Evolutionary conservation across 1,140 invertebrate species (phyloP), one percentile per base, ranked within the genome.

Genomic region (Drosophila kepulauana): DNA sequence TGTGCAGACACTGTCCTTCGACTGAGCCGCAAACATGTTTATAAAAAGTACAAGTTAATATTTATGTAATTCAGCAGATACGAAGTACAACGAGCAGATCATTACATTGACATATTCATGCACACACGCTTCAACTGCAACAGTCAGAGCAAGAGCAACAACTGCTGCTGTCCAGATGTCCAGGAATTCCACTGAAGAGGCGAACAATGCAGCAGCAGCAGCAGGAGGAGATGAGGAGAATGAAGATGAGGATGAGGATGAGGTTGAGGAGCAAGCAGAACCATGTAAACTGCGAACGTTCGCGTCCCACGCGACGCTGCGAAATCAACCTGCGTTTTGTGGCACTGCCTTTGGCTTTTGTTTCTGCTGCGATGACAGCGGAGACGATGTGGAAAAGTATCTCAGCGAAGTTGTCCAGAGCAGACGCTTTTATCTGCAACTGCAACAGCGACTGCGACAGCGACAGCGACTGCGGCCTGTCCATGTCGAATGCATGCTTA

Each of bases 21-120:
- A 49, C 16, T 25, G 68, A 33, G 57, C 30, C 28, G 68, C 79
- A 71, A 75, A 87, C 82, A 84, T 87, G 82, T 87, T 87, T 87
- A 84, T 87, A 88, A 87, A 87, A 87, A 87, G 84, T 87, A 87
- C 82, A 87, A 87, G 82, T 87, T 87, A 87, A 87, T 87, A 87
- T 87, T 87, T 87, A 87, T 87, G 84, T 87, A 87, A 87, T 88
- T 74, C 82, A 73, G 82, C 63, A 71, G 79, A 88, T 78, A 67
- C 79, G 62, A 67, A 67, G 66, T 54, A 78, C 59, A 63, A 65
- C 58, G 35, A 64, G 35, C 54, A 88, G 84, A 88, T 88, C 82
- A 87, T 87, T 87, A 87, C 82, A 88, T 87, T 87, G 82, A 88
- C 79, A 88, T 88, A 88, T 88, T 88, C 84, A 87, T 76, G 82